Percentiles rank a stretch among this genome's conserved stretches.
phyloP scores from a whole-genome alignment of 2,888 invertebrate species.

The Andrena minutula region DNA sequence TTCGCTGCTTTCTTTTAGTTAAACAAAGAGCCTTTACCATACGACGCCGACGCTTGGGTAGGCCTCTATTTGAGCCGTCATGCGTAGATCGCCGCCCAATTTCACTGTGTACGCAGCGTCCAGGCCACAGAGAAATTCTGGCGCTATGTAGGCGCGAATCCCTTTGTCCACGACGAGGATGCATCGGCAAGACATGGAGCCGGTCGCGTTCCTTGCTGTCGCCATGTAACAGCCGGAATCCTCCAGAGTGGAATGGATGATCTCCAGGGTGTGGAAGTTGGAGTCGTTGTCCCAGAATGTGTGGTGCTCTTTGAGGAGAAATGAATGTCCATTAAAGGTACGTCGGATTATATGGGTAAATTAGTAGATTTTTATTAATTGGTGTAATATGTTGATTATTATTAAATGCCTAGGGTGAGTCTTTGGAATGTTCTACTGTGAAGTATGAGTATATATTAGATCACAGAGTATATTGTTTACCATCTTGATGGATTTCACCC shows the following conservation, averaged over 20 bases:
- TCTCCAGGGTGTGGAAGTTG: constrained; percentile 94
- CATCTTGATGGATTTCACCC: constrained; percentile 87
- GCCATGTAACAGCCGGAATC: constrained; percentile 94
- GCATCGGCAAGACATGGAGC: constrained; percentile 93
- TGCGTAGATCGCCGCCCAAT: constrained; percentile 88
- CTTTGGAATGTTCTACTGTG: background rate
- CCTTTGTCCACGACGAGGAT: constrained; percentile 93
- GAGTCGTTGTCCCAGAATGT: constrained; percentile 88
- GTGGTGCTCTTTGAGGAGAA: constrained; percentile 61
- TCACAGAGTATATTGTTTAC: constrained; percentile 73
- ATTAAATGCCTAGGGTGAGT: background rate
- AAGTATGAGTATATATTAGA: background rate
- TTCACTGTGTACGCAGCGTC: constrained; percentile 88
- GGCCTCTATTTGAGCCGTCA: constrained; percentile 86
- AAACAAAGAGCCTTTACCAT: constrained; percentile 86
- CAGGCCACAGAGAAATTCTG: constrained; percentile 90
- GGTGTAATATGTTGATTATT: background rate
- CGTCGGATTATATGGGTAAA: background rate
- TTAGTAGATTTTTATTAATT: background rate
- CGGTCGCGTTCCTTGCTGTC: constrained; percentile 92
- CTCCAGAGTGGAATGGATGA: constrained; percentile 91
- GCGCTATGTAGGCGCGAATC: constrained; percentile 92
- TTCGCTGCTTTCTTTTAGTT: background rate
- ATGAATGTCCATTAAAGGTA: background rate
- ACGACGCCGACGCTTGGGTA: constrained; percentile 92